Evolutionary conservation across 2,113 vertebrate genomes (phyloP).

Genomic region (Lycocorax pyrrhopterus): DNA sequence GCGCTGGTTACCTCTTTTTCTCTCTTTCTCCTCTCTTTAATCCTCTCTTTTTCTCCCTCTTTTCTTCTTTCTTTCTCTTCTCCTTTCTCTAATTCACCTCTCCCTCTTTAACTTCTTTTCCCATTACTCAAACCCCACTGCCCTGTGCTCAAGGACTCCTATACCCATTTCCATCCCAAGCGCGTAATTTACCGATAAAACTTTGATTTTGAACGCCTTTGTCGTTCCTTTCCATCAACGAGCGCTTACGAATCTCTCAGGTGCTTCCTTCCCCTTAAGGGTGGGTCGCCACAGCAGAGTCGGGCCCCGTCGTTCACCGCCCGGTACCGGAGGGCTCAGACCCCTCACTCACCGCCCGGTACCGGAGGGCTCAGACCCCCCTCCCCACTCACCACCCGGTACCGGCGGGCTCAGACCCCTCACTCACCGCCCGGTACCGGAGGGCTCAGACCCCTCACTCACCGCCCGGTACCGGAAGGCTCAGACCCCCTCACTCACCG

Average conservation of each 20-base stretch:
- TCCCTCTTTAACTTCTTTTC: background rate
- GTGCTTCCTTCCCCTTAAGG: background rate
- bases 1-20: background rate
- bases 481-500: conserved; percentile 73
- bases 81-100: background rate
- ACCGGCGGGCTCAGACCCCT: no score
- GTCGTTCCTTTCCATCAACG: background rate
- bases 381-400: conserved; percentile 81
- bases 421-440: no score
- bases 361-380: background rate
- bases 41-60: background rate
- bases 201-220: no score
- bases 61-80: background rate
- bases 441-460: conserved; percentile 47
- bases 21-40: background rate
- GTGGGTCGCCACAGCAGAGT: no score
- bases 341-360: background rate
- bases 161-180: background rate
- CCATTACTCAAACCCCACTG: background rate
- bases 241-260: background rate
- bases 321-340: background rate
- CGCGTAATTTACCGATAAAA: background rate
- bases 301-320: background rate
- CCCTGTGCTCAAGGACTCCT: background rate
- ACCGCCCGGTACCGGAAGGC: conserved; percentile 75